These are phyloP conservation scores for Cyprinella venusta DNA, from an alignment of 2,797 vertebrate genomes.

Conservation along the genomic window DNA sequence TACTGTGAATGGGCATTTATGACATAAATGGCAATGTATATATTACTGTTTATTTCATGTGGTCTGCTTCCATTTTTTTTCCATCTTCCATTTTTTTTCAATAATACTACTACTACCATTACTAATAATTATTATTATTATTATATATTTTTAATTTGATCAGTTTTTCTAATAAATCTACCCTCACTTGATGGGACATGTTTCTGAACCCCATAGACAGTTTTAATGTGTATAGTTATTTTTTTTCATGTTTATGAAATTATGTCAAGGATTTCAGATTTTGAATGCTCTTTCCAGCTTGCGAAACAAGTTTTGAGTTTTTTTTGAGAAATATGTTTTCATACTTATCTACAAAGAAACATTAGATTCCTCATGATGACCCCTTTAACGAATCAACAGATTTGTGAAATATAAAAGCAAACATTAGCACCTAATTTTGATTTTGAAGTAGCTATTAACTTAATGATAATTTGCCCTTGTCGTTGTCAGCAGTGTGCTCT, in stretches of 20 bases:
- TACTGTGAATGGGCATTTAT: background rate
- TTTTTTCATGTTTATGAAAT: constrained; percentile 1
- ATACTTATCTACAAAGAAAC: background rate
- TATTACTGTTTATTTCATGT: background rate
- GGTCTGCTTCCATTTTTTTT: background rate
- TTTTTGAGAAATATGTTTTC: background rate
- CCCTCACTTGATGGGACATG: background rate
- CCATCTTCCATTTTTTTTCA: too few species aligned
- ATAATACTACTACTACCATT: background rate
- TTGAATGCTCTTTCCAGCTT: background rate
- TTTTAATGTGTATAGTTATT: background rate
- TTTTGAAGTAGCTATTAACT: constrained; percentile 52
- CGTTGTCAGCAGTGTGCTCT: constrained; percentile 38
- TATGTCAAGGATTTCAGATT: background rate
- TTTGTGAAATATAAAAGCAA: constrained; percentile 37
- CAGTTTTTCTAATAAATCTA: background rate
- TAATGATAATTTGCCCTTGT: constrained; percentile 55
- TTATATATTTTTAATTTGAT: too few species aligned
- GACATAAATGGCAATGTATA: background rate
- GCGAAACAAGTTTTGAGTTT: background rate
- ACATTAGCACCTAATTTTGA: constrained; percentile 46
- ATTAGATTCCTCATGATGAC: background rate
- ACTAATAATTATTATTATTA: background rate
- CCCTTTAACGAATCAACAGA: background rate
- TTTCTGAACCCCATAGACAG: background rate